phyloP scores from a whole-genome alignment of 2,113 vertebrate species.

The Rhegmatorhina hoffmannsi region DNA sequence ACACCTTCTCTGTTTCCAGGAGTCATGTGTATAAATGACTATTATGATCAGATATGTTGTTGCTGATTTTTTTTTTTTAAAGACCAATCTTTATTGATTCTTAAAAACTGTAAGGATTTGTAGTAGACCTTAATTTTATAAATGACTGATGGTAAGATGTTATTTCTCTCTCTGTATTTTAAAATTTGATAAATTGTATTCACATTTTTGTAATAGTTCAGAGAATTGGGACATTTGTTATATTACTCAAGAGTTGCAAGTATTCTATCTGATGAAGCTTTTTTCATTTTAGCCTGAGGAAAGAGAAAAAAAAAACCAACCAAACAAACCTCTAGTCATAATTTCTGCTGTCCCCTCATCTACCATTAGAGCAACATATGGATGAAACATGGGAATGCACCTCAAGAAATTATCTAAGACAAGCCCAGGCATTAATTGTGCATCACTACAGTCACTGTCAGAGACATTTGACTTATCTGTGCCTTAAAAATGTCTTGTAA shows the following conservation, averaged over 20 bases:
- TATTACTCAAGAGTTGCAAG: neutral
- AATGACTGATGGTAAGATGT: neutral
- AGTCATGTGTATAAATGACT: neutral
- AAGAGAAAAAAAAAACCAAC: neutral
- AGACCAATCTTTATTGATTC: fast-evolving
- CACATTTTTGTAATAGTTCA: neutral
- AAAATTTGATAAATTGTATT: neutral
- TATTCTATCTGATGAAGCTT: neutral
- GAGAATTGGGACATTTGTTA: neutral
- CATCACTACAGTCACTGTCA: neutral
- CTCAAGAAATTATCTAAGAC: neutral
- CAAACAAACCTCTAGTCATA: neutral
- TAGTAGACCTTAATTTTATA: neutral
- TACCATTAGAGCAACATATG: neutral
- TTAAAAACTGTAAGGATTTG: neutral
- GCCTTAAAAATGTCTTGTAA: neutral
- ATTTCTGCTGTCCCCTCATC: neutral
- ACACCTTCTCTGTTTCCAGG: neutral
- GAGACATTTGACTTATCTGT: neutral
- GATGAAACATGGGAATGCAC: neutral
- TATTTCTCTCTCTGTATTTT: neutral
- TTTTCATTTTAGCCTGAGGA: neutral
- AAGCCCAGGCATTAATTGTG: neutral
- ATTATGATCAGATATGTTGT: neutral
- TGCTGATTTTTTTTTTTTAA: neutral